Evolutionary conservation across 2,888 invertebrate species (phyloP).

Genomic region (Bellardia bayeri): DNA sequence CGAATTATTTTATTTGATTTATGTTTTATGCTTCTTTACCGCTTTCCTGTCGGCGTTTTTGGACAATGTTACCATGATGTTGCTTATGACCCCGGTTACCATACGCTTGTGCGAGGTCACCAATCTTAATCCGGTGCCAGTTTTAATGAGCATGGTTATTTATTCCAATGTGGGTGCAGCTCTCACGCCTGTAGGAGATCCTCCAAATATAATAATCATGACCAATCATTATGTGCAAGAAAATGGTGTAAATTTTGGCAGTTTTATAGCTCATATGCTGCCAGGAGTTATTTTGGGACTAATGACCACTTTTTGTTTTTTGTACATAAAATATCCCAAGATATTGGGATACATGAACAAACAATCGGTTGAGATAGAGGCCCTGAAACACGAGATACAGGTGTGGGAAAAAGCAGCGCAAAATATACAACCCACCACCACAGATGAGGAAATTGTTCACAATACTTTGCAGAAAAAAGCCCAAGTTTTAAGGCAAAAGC

Average conservation of each 20-base stretch:
- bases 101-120: constrained; percentile 94
- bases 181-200: constrained; percentile 95
- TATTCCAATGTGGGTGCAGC: constrained; percentile 96
- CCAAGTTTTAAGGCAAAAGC: constrained; percentile 86
- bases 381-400: constrained; percentile 90
- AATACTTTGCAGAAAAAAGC: constrained; percentile 90
- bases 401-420: constrained; percentile 91
- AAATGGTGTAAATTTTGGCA: constrained; percentile 89
- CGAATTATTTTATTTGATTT: constrained; percentile 88
- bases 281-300: constrained; percentile 89
- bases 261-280: constrained; percentile 92
- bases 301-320: constrained; percentile 88
- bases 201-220: constrained; percentile 86
- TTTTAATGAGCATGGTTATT: constrained; percentile 93
- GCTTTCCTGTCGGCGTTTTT: constrained; percentile 88
- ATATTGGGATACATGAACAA: constrained; percentile 87
- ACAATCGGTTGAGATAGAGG: constrained; percentile 87
- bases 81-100: constrained; percentile 90
- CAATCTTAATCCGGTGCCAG: constrained; percentile 92
- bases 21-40: constrained; percentile 88
- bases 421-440: constrained; percentile 90
- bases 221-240: constrained; percentile 77
- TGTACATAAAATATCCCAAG: constrained; percentile 89
- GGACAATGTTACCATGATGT: constrained; percentile 91
- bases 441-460: constrained; percentile 92